A percentile compares a stretch with the other conserved stretches of the same genome.
phyloP scores from a whole-genome alignment of 2,888 invertebrate species.

The Lordiphosa andalusiaca region DNA sequence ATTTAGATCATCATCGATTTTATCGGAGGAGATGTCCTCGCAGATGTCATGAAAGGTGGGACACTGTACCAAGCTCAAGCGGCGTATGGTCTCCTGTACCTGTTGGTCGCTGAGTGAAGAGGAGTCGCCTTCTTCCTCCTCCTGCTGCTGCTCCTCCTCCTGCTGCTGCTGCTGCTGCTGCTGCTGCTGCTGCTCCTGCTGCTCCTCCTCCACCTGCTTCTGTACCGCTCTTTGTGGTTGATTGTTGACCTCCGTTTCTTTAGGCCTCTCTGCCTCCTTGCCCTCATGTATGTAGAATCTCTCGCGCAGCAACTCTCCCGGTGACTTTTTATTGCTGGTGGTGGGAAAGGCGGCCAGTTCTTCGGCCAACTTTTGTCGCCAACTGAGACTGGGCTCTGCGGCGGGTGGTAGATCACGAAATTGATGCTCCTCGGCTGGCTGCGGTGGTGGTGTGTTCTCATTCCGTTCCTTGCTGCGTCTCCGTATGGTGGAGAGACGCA shows the following conservation, averaged over 20 bases:
- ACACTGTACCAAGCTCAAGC: conserved; percentile 78
- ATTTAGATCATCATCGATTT: conserved; percentile 82
- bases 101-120: conserved; percentile 18
- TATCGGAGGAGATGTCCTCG: conserved; percentile 82
- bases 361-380: conserved; percentile 85
- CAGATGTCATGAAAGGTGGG: conserved; percentile 83
- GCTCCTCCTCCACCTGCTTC: not conserved
- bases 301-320: conserved; percentile 88
- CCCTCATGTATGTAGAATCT: conserved; percentile 82
- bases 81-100: conserved; percentile 67
- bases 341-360: conserved; percentile 79
- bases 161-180: conserved; percentile 11
- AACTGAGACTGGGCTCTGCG: conserved; percentile 80
- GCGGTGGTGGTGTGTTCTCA: conserved; percentile 9
- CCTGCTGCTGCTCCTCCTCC: conserved; percentile 33
- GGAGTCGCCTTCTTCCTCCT: conserved; percentile 47
- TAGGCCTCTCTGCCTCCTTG: conserved; percentile 64
- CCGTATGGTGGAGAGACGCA: conserved; percentile 86
- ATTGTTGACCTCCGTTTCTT: not conserved
- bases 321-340: conserved; percentile 82
- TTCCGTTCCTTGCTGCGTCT: conserved; percentile 69
- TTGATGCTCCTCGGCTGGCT: conserved; percentile 28
- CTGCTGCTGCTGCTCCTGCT: conserved; percentile 27
- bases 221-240: not conserved
- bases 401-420: conserved; percentile 73